These are phyloP conservation scores for Drosophila takahashii DNA, from an alignment of 1,140 invertebrate genomes.

Conservation along the genomic window DNA sequence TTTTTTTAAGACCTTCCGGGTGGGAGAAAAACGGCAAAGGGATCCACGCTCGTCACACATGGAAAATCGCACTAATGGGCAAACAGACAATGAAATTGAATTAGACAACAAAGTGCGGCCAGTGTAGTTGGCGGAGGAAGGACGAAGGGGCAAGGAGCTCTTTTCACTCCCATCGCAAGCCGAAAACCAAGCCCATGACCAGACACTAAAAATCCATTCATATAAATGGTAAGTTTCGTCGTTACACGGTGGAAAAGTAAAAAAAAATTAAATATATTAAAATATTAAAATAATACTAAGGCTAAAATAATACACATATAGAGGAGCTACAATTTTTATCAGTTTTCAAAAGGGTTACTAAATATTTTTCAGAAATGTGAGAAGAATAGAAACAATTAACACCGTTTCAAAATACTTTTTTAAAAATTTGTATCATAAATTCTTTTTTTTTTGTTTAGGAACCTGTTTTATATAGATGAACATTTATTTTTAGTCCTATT, in stretches of 20 bases:
- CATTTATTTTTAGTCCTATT: no score
- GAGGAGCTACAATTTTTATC: no score
- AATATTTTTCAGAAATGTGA: no score
- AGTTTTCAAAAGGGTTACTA: no score
- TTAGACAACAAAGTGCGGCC: constrained; percentile 64
- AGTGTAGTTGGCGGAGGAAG: constrained; percentile 10
- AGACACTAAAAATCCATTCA: constrained; percentile 38
- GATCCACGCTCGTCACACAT: constrained; percentile 51
- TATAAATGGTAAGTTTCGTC: neutral
- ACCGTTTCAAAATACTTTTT: no score
- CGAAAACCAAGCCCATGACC: constrained; percentile 14
- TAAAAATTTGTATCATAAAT: no score
- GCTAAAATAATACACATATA: no score
- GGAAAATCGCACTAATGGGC: constrained; percentile 52
- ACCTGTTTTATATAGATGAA: no score
- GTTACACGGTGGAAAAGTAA: neutral
- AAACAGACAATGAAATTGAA: constrained; percentile 78
- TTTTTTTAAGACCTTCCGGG: constrained; percentile 15
- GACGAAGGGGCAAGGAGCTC: constrained; percentile 6
- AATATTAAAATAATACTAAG: no score
- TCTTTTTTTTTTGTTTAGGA: no score
- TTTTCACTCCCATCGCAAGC: constrained; percentile 7
- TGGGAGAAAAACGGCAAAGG: constrained; percentile 8
- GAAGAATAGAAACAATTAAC: no score
- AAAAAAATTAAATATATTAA: no score